Base-by-base conservation (phyloP, 2,888 invertebrate genomes). In the Mellilla xanthometata region DNA sequence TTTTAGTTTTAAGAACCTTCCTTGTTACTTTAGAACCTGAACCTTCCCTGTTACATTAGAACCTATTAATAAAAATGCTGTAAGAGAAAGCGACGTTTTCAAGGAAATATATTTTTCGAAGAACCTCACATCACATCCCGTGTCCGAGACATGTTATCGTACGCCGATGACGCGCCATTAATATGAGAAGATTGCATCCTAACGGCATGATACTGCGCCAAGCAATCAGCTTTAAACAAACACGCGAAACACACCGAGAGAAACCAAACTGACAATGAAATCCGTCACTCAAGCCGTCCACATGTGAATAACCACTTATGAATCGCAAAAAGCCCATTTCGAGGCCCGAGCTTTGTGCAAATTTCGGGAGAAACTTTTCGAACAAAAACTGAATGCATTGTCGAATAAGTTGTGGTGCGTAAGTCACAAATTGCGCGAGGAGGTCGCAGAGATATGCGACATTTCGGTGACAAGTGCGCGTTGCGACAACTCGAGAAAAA, bases 401-500 rank as follows among this genome's bases (percentile, higher is more conserved):
- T 60, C 63, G 68, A 69, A 72, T 72, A 69, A 76, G 64, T 66
- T 69, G 69, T 73, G 73, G 68, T 69, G 65, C 69, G 68, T 64
- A 72, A 72, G 59, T 71, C 73, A 73, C 72, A 77, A 83, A 82
- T 86, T 81, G 81, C 81, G 72, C 47, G 70, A 67, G 76, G 79
- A 76, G 74, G 85, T 82, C 76, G 76, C 76, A 72, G n/a, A n/a
- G n/a, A 68, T 76, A 77, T 74, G 72, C 68, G 81, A 80, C 87
- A 84, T 85, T 84, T 77, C 76, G 72, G 67, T 69, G 76, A 73
- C 85, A 82, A 84, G 85, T 78, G 77, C 81, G 72, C 74, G 61
- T 71, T 65, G 75, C 70, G 73, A 69, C 75, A 74, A 69, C 68
- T 69, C 39, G 42, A 59, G 59, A 82, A 88, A 86, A 86, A 86